These are phyloP conservation scores for Cranoglanis bouderius DNA, from an alignment of 2,113 vertebrate genomes.

Conservation along the genomic window DNA sequence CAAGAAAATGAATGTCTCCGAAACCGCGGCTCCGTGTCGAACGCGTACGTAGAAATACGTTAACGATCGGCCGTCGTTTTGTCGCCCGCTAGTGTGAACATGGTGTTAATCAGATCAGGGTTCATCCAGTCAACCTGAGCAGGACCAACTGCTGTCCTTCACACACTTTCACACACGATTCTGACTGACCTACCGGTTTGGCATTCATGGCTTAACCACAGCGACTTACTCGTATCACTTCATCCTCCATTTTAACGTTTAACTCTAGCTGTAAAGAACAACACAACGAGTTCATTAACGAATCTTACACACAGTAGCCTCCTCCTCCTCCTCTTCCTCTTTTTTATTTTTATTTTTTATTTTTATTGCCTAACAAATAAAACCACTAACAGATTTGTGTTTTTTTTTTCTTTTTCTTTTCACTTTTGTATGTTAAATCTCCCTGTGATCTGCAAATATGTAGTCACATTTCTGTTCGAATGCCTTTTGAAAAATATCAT, in stretches of 20 bases:
- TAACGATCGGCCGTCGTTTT: neutral
- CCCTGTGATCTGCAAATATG: neutral
- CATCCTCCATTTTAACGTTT: conserved; percentile 23
- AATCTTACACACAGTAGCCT: conserved; percentile 15
- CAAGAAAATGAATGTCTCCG: neutral
- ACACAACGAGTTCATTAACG: neutral
- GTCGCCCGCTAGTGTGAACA: neutral
- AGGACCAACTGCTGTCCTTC: neutral
- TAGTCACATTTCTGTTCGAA: conserved; percentile 17
- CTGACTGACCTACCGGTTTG: conserved; percentile 1
- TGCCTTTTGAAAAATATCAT: neutral
- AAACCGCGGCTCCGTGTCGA: neutral
- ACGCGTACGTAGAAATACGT: no score
- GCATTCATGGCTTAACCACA: conserved; percentile 29
- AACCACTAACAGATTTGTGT: conserved; percentile 38
- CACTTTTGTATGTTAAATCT: conserved; percentile 4
- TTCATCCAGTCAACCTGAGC: neutral
- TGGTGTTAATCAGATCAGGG: neutral
- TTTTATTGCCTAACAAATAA: conserved; percentile 32
- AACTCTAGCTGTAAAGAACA: conserved; percentile 27
- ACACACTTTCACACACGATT: conserved; percentile 14
- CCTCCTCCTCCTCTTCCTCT: neutral
- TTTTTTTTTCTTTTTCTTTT: neutral
- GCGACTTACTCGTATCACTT: conserved; percentile 21
- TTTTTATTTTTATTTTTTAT: neutral